These are phyloP conservation scores for Noctua janthina DNA, from an alignment of 2,888 invertebrate species.

Conservation along the genomic window DNA sequence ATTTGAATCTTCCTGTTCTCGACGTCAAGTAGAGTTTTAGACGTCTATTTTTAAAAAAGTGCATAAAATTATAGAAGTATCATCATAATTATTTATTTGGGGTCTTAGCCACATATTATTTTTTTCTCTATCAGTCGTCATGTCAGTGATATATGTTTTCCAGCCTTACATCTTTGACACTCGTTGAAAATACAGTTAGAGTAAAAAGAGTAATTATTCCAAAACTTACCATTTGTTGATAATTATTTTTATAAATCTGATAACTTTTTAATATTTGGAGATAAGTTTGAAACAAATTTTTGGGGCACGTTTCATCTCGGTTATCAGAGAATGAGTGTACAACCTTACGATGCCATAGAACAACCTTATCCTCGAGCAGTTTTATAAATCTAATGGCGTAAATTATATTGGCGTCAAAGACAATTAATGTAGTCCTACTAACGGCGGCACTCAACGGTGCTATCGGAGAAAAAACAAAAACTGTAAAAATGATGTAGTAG, in stretches of 20 bases:
- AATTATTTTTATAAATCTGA: conserved; percentile 4
- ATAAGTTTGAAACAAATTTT: conserved; percentile 4
- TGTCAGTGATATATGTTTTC: too few relatives aligned
- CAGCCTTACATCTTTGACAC: too few relatives aligned
- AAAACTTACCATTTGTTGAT: conserved; percentile 2
- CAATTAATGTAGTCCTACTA: neutral
- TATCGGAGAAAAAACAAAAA: neutral
- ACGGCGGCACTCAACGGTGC: fast-evolving
- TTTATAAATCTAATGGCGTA: conserved; percentile 1
- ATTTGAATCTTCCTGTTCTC: too few relatives aligned
- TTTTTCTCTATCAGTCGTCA: too few relatives aligned
- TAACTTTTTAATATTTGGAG: conserved; percentile 9
- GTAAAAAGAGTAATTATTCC: too few relatives aligned
- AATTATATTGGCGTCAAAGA: conserved; percentile 1
- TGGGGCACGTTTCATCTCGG: neutral
- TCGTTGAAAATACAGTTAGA: too few relatives aligned
- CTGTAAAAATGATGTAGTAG: neutral
- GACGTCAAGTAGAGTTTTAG: too few relatives aligned
- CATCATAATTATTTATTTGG: too few relatives aligned
- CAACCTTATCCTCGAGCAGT: neutral
- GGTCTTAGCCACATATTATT: too few relatives aligned
- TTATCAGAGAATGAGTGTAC: neutral
- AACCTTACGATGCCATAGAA: conserved; percentile 4
- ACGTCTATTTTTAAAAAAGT: too few relatives aligned
- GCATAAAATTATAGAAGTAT: too few relatives aligned